These are phyloP conservation scores for Antechinus flavipes DNA, from an alignment of 2,113 vertebrate species.

Conservation along the genomic window DNA sequence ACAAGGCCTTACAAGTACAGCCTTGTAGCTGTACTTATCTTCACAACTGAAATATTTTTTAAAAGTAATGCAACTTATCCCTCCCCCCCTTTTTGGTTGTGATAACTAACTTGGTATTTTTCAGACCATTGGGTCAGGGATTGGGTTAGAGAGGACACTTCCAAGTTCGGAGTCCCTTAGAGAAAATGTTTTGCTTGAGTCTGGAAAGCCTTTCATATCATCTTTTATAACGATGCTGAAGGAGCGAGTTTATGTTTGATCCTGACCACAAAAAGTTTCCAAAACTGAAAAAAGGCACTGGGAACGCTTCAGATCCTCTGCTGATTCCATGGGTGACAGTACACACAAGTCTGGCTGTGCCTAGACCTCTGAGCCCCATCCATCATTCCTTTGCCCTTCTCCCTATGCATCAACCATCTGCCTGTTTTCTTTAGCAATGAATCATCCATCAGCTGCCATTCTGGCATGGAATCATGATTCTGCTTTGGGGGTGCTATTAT, in stretches of 20 bases:
- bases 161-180: not conserved
- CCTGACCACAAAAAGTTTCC: not conserved
- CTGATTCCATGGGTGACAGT: not conserved
- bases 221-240: not conserved
- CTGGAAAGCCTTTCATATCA: not conserved
- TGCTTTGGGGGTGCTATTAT: not conserved
- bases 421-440: not conserved
- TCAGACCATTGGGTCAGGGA: not conserved
- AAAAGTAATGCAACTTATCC: not conserved
- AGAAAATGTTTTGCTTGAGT: not conserved
- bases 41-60: not conserved
- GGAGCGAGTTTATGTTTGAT: not conserved
- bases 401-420: conserved; percentile 1
- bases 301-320: not conserved
- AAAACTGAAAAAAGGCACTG: not conserved
- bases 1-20: not conserved
- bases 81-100: not conserved
- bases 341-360: not conserved
- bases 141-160: not conserved
- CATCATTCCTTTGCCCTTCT: not conserved
- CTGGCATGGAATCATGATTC: not conserved
- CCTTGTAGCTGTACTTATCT: not conserved
- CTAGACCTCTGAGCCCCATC: not conserved
- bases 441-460: not conserved
- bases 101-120: not conserved